A percentile compares a stretch with the other conserved stretches of the same genome.
Evolutionary conservation across 2,797 vertebrate species (phyloP).

Genomic region (Anabas testudineus): DNA sequence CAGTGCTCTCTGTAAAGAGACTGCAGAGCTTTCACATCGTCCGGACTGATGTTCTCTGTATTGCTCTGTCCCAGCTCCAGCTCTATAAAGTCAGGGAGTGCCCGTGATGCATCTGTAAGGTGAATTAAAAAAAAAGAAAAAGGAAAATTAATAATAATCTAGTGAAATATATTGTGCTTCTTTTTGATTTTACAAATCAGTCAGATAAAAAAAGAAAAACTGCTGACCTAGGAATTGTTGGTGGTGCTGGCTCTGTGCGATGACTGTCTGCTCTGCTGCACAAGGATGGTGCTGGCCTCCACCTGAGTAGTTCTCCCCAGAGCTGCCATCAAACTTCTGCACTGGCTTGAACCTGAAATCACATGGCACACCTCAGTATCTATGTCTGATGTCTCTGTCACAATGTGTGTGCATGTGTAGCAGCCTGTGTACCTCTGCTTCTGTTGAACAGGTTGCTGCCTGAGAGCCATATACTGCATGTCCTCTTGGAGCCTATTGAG

Average conservation of each 20-base stretch:
- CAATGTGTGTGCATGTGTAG: neutral
- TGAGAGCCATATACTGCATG: constrained; percentile 97
- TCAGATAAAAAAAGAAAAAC: neutral
- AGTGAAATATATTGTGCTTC: neutral
- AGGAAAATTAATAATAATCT: neutral
- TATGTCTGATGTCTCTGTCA: neutral
- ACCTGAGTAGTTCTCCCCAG: constrained; percentile 86
- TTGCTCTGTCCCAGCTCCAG: constrained; percentile 87
- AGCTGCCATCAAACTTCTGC: constrained; percentile 90
- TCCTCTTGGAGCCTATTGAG: constrained; percentile 97
- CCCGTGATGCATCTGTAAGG: constrained; percentile 88
- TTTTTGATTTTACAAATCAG: neutral
- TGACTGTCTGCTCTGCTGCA: constrained; percentile 90
- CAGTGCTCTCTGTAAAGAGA: constrained; percentile 95
- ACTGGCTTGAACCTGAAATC: constrained; percentile 91
- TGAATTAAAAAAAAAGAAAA: neutral
- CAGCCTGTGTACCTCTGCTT: constrained; percentile 90
- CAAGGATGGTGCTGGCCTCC: constrained; percentile 84
- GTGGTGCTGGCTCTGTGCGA: constrained; percentile 96
- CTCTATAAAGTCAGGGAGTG: constrained; percentile 93
- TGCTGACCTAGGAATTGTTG: constrained; percentile 95
- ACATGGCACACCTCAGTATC: constrained; percentile 18
- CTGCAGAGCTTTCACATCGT: constrained; percentile 93
- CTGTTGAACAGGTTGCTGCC: constrained; percentile 96
- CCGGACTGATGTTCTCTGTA: constrained; percentile 87